A percentile compares a stretch with the other conserved stretches of the same genome.
Evolutionary conservation across 2,888 invertebrate genomes (phyloP).

Genomic region (Temnothorax ravouxi): DNA sequence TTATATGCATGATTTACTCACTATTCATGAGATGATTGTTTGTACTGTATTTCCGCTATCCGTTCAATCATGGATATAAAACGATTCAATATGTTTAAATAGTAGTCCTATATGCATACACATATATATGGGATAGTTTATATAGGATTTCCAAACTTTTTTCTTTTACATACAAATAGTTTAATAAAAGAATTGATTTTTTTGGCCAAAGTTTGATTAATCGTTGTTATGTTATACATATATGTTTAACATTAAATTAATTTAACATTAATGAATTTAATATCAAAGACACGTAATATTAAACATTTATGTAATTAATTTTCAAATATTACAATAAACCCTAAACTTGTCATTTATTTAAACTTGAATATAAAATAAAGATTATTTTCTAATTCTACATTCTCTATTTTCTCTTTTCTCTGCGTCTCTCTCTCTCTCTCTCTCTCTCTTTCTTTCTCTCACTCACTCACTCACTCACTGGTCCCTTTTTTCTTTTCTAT

Average conservation of each 20-base stretch:
- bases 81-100: constrained; percentile 17
- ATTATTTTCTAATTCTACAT: not conserved
- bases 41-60: not conserved
- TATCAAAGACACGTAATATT: not conserved
- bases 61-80: constrained; percentile 2
- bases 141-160: not conserved
- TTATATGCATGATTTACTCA: not conserved
- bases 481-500: not conserved
- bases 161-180: not conserved
- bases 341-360: not conserved
- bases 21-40: not conserved
- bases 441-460: not conserved
- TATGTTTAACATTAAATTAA: not conserved
- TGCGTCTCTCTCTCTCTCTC: not conserved
- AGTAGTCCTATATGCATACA: not conserved
- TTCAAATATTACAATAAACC: not conserved
- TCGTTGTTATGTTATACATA: not conserved
- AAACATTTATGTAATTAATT: not conserved
- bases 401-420: too few relatives aligned
- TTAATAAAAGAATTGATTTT: not conserved
- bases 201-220: not conserved
- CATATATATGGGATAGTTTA: not conserved
- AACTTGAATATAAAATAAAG: not conserved
- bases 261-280: not conserved
- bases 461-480: too few relatives aligned